Conservation (phyloP, 2,113 vertebrate species). For the Emydocephalus ijimae region DNA sequence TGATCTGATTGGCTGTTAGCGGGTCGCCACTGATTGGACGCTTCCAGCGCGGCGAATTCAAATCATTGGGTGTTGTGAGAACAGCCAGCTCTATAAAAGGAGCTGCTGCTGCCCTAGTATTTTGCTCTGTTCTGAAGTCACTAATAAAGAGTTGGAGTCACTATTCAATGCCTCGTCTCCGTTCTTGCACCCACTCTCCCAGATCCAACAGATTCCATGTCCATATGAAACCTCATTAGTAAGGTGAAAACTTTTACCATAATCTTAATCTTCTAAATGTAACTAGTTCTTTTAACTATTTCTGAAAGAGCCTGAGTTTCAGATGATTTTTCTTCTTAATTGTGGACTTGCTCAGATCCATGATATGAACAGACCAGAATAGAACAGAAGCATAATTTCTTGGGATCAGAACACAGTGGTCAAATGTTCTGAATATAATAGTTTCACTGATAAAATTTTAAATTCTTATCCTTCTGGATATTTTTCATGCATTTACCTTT, state of each 20-base stretch:
- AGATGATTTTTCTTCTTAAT: not conserved
- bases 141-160: too few relatives aligned
- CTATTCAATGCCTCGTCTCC: too few relatives aligned
- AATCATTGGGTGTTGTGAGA: too few relatives aligned
- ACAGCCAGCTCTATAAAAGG: too few relatives aligned
- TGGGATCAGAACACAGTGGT: not conserved
- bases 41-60: too few relatives aligned
- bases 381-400: not conserved
- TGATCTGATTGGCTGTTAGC: too few relatives aligned
- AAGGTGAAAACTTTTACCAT: not conserved
- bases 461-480: not conserved
- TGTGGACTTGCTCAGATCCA: not conserved
- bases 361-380: not conserved
- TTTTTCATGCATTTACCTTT: not conserved
- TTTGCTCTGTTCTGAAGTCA: too few relatives aligned
- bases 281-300: not conserved
- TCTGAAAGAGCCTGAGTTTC: not conserved
- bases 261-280: not conserved
- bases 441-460: not conserved
- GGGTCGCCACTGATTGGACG: too few relatives aligned
- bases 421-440: not conserved
- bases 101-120: too few relatives aligned
- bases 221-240: not conserved
- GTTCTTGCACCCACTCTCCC: too few relatives aligned
- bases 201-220: not conserved